These are phyloP conservation scores for Geococcyx californianus DNA, from an alignment of 2,113 vertebrate species.

Conservation along the genomic window DNA sequence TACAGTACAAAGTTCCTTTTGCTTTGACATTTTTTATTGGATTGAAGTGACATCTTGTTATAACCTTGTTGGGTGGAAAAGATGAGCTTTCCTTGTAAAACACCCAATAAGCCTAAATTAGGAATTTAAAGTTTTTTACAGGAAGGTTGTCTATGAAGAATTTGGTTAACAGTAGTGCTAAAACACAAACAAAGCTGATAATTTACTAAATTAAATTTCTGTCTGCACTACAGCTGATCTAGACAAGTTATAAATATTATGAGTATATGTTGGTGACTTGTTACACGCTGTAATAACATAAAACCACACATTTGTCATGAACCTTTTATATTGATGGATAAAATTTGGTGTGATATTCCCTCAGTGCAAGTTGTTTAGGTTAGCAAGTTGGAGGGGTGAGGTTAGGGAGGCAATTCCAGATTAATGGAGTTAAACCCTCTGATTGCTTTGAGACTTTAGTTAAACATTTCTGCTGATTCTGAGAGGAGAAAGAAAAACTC, in stretches of 20 bases:
- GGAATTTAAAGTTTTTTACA: background rate
- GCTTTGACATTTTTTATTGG: background rate
- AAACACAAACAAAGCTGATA: background rate
- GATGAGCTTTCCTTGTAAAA: background rate
- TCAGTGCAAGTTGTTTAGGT: background rate
- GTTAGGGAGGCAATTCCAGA: background rate
- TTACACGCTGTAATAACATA: background rate
- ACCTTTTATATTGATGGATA: background rate
- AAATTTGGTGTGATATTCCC: background rate
- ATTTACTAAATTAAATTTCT: background rate
- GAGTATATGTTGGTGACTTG: background rate
- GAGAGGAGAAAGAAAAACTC: background rate
- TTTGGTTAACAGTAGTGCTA: background rate
- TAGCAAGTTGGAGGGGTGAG: too few relatives aligned
- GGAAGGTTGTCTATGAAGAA: background rate
- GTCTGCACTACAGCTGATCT: background rate
- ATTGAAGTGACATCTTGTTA: background rate
- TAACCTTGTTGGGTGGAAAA: background rate
- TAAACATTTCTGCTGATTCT: background rate
- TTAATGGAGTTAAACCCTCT: background rate
- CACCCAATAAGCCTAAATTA: background rate
- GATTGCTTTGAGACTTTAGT: background rate
- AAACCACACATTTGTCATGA: background rate
- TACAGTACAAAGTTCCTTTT: slow-evolving; percentile 60
- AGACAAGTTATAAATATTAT: background rate